Evolutionary conservation across 35 echinoderm and acorn worm species (phyloP), one percentile per base, ranked within the genome.

Genomic region (Heliocidaris erythrogramma): DNA sequence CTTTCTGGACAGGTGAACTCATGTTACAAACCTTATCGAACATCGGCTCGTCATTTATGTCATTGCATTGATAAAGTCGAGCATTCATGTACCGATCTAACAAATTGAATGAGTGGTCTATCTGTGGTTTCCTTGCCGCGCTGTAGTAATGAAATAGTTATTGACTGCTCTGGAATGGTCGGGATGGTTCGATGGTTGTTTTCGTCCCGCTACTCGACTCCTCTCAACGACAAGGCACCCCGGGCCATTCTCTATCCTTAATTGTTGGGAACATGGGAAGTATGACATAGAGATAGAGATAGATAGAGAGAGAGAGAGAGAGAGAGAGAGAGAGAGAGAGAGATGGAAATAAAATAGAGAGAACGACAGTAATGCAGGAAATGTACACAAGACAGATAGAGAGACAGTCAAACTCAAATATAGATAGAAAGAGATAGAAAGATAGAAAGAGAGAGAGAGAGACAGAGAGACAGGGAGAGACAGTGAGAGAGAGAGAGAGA

Each of bases 141-240:
- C 27, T 78, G 65, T n/a, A 7, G 21, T 78, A 78, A 78, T 78
- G 65, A 78, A 78, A 78, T 78, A 78, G 27, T 78, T 78, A 78
- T 78, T 78, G 65, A 78, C 65, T 78, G 65, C n/a, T 78, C 65
- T n/a, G 21, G 65, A 78, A 78, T 78, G 65, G 65, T 78, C 65
- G 65, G 65, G 18, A 42, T 42, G 35, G 18, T n/a, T 78, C 27
- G 65, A 78, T 78, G 27, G 65, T 78, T 78, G 65, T 78, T 78
- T 78, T 78, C 65, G 65, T 27, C 65, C 65, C 27, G 65, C 65
- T 78, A 78, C 65, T 78, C 65, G 65, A 78, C 65, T 78, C 27
- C 65, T 78, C 17, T 78, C 65, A 78, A 78, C 18, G 27, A n/a
- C 65, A 5, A 17, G 27, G 17, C 65, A 78, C 65, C 65, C 52